Conservation (phyloP, 2,888 invertebrate species). For the Amblyjoppa proteus region DNA sequence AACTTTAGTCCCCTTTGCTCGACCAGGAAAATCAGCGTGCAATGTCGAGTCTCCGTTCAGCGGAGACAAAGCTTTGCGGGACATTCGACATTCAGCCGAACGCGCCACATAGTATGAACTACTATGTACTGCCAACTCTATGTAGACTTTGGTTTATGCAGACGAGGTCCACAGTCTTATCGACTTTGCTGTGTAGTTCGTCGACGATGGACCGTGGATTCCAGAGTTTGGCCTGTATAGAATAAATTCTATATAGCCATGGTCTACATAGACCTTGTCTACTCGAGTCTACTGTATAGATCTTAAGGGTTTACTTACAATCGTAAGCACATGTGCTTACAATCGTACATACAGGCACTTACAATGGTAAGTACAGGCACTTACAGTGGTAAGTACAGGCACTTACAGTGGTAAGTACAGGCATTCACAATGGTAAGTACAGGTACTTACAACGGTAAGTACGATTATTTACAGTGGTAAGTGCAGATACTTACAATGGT, state of each 20-base stretch:
- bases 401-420: too few relatives aligned
- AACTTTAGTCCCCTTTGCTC: conserved; percentile 48
- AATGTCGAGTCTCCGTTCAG: neutral
- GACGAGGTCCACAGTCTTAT: neutral
- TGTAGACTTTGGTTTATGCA: neutral
- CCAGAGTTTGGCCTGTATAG: neutral
- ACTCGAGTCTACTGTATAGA: neutral
- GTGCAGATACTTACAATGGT: too few relatives aligned
- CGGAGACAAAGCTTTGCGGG: conserved; percentile 46
- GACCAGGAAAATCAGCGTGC: conserved; percentile 55
- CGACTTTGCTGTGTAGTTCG: neutral
- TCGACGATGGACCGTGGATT: neutral
- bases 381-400: too few relatives aligned
- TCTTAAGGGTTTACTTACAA: neutral
- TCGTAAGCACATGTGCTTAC: neutral
- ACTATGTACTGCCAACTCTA: neutral
- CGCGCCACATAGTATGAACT: too few relatives aligned
- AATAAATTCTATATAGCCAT: neutral
- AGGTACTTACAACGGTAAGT: too few relatives aligned
- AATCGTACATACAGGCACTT: too few relatives aligned
- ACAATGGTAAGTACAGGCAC: too few relatives aligned
- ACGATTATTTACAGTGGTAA: too few relatives aligned
- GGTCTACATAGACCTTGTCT: neutral
- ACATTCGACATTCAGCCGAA: conserved; percentile 25
- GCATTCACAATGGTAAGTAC: too few relatives aligned